These are phyloP conservation scores for Stictonetta naevosa DNA, from an alignment of 2,113 vertebrate genomes.

Conservation along the genomic window DNA sequence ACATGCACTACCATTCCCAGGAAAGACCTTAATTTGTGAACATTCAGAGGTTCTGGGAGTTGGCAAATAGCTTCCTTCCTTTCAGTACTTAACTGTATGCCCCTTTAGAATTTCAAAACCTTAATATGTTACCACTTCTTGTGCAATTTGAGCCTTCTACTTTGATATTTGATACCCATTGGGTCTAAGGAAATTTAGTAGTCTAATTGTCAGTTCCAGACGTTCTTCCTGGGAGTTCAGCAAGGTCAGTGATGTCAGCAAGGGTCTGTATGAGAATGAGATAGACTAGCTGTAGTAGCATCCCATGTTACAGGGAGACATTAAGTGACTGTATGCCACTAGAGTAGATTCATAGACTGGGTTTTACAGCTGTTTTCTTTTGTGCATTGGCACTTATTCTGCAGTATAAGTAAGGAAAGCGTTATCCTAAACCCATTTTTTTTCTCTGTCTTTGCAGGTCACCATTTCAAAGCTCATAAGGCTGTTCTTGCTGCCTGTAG, in stretches of 20 bases:
- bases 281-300: neutral
- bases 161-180: no score
- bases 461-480: constrained; percentile 98
- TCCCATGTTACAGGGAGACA: neutral
- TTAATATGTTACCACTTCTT: no score
- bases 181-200: no score
- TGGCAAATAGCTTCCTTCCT: no score
- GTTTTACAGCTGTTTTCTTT: neutral
- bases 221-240: no score
- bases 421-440: neutral
- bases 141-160: no score
- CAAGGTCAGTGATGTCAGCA: neutral
- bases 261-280: neutral
- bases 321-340: neutral
- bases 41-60: no score
- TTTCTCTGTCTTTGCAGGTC: constrained; percentile 76
- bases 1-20: no score
- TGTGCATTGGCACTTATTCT: neutral
- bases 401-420: neutral
- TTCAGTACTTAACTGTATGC: no score
- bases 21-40: no score
- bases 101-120: no score
- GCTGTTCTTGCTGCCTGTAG: constrained; percentile 97
- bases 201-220: no score
- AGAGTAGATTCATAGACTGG: neutral